A percentile compares a stretch with the other conserved stretches of the same genome.
Conservation (phyloP, 1,140 invertebrate genomes). For the Apis dorsata region DNA sequence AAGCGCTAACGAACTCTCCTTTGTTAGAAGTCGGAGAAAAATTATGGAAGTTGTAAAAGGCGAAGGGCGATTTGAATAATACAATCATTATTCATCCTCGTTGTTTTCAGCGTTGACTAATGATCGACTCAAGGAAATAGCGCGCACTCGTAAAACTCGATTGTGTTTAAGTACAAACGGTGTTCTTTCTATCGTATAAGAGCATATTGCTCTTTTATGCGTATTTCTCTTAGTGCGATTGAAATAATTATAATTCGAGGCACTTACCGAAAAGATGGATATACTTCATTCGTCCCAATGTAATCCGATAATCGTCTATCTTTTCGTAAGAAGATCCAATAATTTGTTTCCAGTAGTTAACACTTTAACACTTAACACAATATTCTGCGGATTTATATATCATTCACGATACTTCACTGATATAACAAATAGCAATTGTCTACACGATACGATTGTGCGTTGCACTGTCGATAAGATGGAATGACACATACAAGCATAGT, state of each 20-base stretch:
- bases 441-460: slow-evolving; percentile 38
- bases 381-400: slow-evolving; percentile 57
- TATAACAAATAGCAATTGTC: slow-evolving; percentile 38
- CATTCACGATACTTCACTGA: slow-evolving; percentile 50
- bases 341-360: slow-evolving; percentile 59
- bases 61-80: slow-evolving; percentile 65
- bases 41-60: slow-evolving; percentile 57
- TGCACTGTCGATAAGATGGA: slow-evolving; percentile 48
- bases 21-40: slow-evolving; percentile 45
- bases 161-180: slow-evolving; percentile 38
- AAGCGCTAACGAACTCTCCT: slow-evolving; percentile 45
- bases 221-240: background rate
- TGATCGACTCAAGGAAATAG: slow-evolving; percentile 43
- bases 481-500: background rate
- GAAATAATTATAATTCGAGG: slow-evolving; percentile 32
- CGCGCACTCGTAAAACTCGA: slow-evolving; percentile 52
- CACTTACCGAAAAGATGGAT: slow-evolving; percentile 29
- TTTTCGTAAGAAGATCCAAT: slow-evolving; percentile 42
- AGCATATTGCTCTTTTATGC: background rate
- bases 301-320: background rate
- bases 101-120: slow-evolving; percentile 57
- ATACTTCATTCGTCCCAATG: background rate
- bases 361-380: slow-evolving; percentile 58
- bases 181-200: background rate
- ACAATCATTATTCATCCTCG: slow-evolving; percentile 61